Conservation (phyloP, 2,888 invertebrate genomes). For the Agrilus cyanescens region DNA sequence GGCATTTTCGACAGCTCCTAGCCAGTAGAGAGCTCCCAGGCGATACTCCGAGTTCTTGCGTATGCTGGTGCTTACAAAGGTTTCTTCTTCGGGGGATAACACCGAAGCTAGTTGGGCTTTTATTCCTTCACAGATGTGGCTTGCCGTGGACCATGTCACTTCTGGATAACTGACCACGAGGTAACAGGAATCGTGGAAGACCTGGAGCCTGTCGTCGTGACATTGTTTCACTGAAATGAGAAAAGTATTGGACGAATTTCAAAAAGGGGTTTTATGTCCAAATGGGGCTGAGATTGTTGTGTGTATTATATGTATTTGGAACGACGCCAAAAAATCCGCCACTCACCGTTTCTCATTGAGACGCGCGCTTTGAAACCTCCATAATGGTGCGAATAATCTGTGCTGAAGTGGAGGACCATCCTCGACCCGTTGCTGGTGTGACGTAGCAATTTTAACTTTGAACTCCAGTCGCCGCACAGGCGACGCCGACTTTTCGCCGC, state of each 20-base stretch:
- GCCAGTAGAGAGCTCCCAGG: constrained; percentile 63
- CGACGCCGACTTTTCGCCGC: constrained; percentile 31
- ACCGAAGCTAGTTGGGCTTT: constrained; percentile 61
- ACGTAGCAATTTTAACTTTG: constrained; percentile 59
- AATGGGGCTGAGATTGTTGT: too few relatives aligned
- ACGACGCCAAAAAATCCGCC: too few relatives aligned
- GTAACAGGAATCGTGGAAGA: constrained; percentile 63
- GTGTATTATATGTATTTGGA: too few relatives aligned
- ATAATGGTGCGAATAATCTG: constrained; percentile 68
- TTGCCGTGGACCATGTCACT: constrained; percentile 60
- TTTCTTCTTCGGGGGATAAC: constrained; percentile 54
- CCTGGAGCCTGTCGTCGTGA: constrained; percentile 54
- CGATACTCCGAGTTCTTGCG: constrained; percentile 59
- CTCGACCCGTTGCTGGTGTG: constrained; percentile 50
- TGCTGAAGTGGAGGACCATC: constrained; percentile 55
- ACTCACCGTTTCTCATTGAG: constrained; percentile 59
- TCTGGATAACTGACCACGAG: constrained; percentile 65
- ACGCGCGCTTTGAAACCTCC: constrained; percentile 63
- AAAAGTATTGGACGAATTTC: too few relatives aligned
- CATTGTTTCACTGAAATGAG: constrained; percentile 50
- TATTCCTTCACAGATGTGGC: constrained; percentile 58
- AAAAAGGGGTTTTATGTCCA: too few relatives aligned
- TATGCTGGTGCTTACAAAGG: constrained; percentile 56
- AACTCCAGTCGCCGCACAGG: constrained; percentile 71
- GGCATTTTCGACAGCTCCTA: constrained; percentile 46